phyloP scores from a whole-genome alignment of 2,888 invertebrate genomes.

The Dryobotodes eremita region DNA sequence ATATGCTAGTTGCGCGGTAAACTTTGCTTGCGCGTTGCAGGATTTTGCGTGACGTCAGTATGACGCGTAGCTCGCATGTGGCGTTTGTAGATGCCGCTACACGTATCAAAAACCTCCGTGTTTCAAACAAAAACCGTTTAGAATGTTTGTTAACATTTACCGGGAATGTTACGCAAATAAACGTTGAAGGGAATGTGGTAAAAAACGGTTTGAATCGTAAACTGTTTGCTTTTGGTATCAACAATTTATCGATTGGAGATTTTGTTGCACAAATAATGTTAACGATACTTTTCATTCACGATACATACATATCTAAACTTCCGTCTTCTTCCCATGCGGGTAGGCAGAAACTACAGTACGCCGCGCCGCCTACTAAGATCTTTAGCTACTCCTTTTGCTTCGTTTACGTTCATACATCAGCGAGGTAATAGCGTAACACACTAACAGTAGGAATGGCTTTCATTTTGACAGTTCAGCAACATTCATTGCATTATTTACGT shows the following conservation, averaged over 20 bases:
- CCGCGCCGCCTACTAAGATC: not conserved
- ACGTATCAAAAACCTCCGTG: not conserved
- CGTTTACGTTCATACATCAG: not conserved
- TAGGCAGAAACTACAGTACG: not conserved
- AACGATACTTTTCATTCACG: conserved; percentile 2
- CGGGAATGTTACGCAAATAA: conserved; percentile 17
- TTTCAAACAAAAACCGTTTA: not conserved
- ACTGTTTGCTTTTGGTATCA: conserved; percentile 27
- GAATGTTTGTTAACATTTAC: conserved; percentile 26
- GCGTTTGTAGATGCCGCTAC: too few species aligned
- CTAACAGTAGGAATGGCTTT: too few species aligned
- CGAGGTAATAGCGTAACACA: too few species aligned
- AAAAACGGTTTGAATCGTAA: conserved; percentile 13
- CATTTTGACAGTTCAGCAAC: too few species aligned
- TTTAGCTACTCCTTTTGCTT: not conserved
- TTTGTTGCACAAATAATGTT: conserved; percentile 18
- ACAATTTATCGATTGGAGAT: conserved; percentile 15
- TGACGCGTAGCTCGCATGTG: too few species aligned
- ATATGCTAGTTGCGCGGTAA: too few species aligned
- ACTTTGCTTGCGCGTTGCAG: too few species aligned
- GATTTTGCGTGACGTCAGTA: too few species aligned
- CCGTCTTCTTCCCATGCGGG: not conserved
- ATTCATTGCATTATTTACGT: too few species aligned
- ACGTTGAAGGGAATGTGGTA: conserved; percentile 14
- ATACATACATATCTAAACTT: not conserved